Conservation (phyloP, 2,797 vertebrate genomes). For the Myripristis jacobus region DNA sequence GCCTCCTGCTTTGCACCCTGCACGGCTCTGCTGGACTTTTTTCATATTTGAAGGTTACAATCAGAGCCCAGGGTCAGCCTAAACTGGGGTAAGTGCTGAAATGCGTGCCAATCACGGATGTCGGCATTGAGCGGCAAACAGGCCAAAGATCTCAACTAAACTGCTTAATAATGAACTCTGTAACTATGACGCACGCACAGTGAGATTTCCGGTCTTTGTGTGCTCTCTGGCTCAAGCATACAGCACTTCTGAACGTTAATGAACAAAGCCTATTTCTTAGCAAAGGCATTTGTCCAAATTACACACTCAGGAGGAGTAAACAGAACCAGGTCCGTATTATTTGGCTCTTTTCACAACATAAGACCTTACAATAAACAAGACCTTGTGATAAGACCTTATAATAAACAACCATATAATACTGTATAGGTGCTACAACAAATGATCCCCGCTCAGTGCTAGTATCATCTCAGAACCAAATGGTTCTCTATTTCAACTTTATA, state of each 20-base stretch:
- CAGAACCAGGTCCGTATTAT: not conserved
- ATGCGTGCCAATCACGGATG: constrained; percentile 58
- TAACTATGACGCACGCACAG: constrained; percentile 52
- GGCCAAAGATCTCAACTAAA: constrained; percentile 54
- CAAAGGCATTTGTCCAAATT: not conserved
- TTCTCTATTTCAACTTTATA: not conserved
- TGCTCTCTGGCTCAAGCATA: constrained; percentile 11
- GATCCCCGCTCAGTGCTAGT: not conserved
- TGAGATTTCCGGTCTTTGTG: constrained; percentile 9
- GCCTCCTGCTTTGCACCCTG: constrained; percentile 51
- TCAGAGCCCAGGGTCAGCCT: constrained; percentile 28
- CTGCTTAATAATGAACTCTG: constrained; percentile 62
- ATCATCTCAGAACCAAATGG: not conserved
- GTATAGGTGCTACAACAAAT: not conserved
- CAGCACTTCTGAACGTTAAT: constrained; percentile 27
- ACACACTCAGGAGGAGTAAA: not conserved
- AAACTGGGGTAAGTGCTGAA: constrained; percentile 25
- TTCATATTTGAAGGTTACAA: constrained; percentile 56
- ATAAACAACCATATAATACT: too few relatives aligned
- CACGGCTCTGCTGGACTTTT: constrained; percentile 29
- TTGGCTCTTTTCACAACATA: not conserved
- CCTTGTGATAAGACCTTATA: not conserved
- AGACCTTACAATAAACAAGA: not conserved
- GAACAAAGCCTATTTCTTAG: constrained; percentile 23
- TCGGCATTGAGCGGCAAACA: constrained; percentile 42